Evolutionary conservation across 2,113 vertebrate genomes (phyloP).

Genomic region (Merops nubicus): DNA sequence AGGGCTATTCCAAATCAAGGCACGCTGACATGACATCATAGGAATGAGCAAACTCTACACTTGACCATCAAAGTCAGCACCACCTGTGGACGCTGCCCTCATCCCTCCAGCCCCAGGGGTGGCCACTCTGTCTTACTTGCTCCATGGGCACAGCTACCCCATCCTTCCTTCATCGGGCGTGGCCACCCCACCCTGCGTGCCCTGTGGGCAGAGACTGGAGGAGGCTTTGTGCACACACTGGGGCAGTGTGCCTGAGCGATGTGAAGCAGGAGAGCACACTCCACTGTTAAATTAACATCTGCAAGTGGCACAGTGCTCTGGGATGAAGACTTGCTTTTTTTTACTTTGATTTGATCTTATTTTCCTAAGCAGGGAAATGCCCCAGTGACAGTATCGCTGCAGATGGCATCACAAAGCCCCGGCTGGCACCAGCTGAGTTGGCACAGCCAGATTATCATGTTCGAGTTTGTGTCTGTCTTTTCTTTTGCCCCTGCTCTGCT

Average conservation of each 20-base stretch:
- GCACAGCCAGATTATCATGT: conserved; percentile 43
- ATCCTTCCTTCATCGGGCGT: not conserved
- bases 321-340: not conserved
- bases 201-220: not conserved
- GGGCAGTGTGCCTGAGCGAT: not conserved
- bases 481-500: not conserved
- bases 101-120: rapidly evolving
- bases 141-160: rapidly evolving
- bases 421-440: conserved; percentile 57
- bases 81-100: not conserved
- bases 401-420: conserved; percentile 62
- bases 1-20: not conserved
- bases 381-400: conserved; percentile 20
- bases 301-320: not conserved
- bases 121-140: not conserved
- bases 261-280: not conserved
- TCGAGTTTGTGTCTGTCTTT: not conserved
- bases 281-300: not conserved
- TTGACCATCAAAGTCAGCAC: not conserved
- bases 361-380: conserved; percentile 45
- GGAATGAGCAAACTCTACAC: not conserved
- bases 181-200: not conserved
- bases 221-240: not conserved
- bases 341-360: conserved; percentile 39
- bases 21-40: not conserved